Conservation (phyloP, 2,888 invertebrate species). For the Salpingus planirostris region DNA sequence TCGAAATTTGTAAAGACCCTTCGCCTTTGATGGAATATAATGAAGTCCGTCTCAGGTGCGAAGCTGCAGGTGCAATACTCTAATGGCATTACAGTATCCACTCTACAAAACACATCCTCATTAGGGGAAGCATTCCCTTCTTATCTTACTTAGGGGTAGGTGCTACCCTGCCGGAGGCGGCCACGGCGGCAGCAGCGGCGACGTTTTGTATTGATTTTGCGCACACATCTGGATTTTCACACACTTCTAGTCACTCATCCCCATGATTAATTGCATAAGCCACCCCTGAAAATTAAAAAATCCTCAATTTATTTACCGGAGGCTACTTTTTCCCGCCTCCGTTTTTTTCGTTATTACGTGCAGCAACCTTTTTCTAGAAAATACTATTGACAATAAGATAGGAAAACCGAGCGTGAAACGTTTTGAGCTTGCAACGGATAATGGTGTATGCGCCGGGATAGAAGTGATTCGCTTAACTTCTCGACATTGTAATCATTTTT, state of each 20-base stretch:
- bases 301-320: not conserved
- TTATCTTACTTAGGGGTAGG: not conserved
- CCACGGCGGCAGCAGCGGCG: not conserved
- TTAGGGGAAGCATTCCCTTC: conserved; percentile 1
- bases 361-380: too few species aligned
- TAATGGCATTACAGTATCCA: conserved; percentile 9
- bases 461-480: too few species aligned
- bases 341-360: too few species aligned
- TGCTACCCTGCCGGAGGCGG: not conserved
- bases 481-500: too few species aligned
- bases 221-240: not conserved
- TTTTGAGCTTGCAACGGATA: too few species aligned
- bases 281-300: not conserved
- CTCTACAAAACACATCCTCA: conserved; percentile 5
- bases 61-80: conserved; percentile 10
- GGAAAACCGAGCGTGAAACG: too few species aligned
- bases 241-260: conserved; percentile 3
- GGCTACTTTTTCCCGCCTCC: too few species aligned
- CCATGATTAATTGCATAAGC: conserved; percentile 5
- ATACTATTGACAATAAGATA: too few species aligned
- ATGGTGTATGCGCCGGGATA: too few species aligned
- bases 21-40: too few species aligned
- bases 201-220: not conserved
- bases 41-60: conserved; percentile 11
- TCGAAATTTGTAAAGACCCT: conserved; percentile 1